Base-by-base conservation (phyloP, 2,113 vertebrate species). In the Girardinichthys multiradiatus region DNA sequence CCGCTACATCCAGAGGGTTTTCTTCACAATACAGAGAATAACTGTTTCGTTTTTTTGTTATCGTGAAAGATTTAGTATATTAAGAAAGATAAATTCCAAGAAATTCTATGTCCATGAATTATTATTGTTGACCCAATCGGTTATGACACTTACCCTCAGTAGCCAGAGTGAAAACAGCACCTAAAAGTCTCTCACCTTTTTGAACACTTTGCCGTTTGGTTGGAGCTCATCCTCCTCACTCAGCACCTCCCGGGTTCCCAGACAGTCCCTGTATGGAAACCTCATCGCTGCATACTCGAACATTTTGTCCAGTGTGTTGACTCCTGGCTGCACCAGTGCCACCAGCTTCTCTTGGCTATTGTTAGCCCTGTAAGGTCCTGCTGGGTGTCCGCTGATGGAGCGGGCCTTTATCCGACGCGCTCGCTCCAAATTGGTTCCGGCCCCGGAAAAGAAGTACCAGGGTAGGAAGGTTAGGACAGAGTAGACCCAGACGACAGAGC, bases 201-300 rank as follows among this genome's bases (percentile, higher is more conserved):
- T 99, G 92, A 99, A 99, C 81, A 99, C 86, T 81, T 98, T 99
- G 69, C 97, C 97, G 12, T 97, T 99, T 3, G 96, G 96, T 73
- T 99, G 98, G 37, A 96, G 87, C 93, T 99, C 98, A 87, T 99
- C 98, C 89, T 99, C 98, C 81, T 99, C 97, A 64, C 95, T 98
- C 39, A 99, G 93, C 74, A 99, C 85, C 91, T 97, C 96, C 51
- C 98, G 94, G 3, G 97, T 99, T 77, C 98, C 98, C 82, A 99
- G 86, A 60, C 98, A 98, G 68, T 95, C 94, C 87, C 93, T 95
- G 78, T 95, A 83, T 51, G 95, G 95, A 80, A 95, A 99, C 70
- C 91, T 94, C 24, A 80, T 89, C 37, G 93, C 94, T 8, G 97
- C 97, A 0, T 95, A 94, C 68, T 95, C 95, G 81, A 99, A 99